Evolutionary conservation across 2,888 invertebrate genomes (phyloP).

Genomic region (Lasioglossum vierecki): DNA sequence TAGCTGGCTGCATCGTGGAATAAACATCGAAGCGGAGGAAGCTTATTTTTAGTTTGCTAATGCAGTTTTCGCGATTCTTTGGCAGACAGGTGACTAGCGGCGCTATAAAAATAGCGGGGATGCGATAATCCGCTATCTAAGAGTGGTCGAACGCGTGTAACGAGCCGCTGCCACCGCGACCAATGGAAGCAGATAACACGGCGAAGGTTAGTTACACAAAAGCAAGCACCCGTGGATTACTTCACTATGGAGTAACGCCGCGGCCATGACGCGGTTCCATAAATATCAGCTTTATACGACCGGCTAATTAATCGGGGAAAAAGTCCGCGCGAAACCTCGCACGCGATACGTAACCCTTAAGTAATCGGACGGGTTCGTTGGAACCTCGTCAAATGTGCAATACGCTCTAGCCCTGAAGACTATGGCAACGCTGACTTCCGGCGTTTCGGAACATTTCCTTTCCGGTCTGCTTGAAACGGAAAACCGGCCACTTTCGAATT

Average conservation of each 20-base stretch:
- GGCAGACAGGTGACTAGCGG: not conserved
- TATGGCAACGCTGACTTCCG: not conserved
- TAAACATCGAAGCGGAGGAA: not conserved
- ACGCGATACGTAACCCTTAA: constrained; percentile 25
- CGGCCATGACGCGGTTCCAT: constrained; percentile 56
- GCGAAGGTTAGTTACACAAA: constrained; percentile 66
- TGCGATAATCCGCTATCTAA: constrained; percentile 27
- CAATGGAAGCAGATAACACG: constrained; percentile 34
- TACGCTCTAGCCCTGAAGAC: not conserved
- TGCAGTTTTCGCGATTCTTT: constrained; percentile 13
- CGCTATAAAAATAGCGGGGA: not conserved
- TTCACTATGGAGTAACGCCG: constrained; percentile 50
- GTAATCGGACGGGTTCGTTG: constrained; percentile 16
- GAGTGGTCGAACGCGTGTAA: constrained; percentile 40
- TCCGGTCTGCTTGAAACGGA: constrained; percentile 1
- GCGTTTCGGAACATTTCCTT: constrained; percentile 3
- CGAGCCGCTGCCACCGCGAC: constrained; percentile 34
- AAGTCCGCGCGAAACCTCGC: constrained; percentile 23
- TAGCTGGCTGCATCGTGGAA: not conserved
- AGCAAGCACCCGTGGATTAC: constrained; percentile 53
- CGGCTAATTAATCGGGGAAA: constrained; percentile 40
- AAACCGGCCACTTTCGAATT: not conserved
- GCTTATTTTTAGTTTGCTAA: constrained; percentile 1
- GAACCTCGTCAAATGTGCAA: not conserved
- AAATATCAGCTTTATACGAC: constrained; percentile 54